Evolutionary conservation across 2,888 invertebrate genomes (phyloP), one percentile per base, ranked within the genome.

Genomic region (Atethmia centrago): DNA sequence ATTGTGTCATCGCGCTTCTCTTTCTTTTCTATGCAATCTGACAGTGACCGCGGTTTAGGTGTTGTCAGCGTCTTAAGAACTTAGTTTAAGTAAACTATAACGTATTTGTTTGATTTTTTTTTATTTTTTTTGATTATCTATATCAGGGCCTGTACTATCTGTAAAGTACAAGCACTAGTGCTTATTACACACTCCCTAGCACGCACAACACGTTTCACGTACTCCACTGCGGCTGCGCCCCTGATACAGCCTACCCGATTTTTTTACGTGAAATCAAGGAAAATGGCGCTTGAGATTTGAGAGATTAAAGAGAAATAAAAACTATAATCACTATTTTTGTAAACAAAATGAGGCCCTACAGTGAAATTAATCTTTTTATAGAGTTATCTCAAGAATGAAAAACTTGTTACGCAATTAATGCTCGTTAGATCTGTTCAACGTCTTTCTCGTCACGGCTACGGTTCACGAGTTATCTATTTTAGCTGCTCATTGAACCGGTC

Each of bases 401-500:
- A n/a, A 53, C 12, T 25, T 21, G 19, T 51, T 28, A 78, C n/a
- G 45, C 28, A 79, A 63, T 69, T 1, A 69, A 56, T 68, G 21
- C 42, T 49, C 25, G 36, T 45, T 64, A 62, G 45, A 74, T 49
- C 75, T 76, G 40, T 40, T 64, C 16, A 51, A 31, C 2, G 49
- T 55, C 12, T 77, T 36, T 28, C 56, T 40, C 21, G 64, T 55
- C 40, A 58, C 5, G 0, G 58, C 9, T 55, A 31, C 65, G 62
- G 72, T 72, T 69, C 65, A 63, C 25, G 45, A 28, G 31, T 19
- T 72, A 72, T 82, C 69, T 71, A 65, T 69, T 71, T 21, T 58
- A 56, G 31, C 56, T 71, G 65, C 58, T 69, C 58, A 78, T n/a
- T 62, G 65, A 63, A 72, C 62, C 72, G 25, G 14, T 3, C 16